Percentiles rank a stretch among this genome's conserved stretches.
Conservation (phyloP, 1,140 invertebrate genomes). For the Aradophagus sp. region DNA sequence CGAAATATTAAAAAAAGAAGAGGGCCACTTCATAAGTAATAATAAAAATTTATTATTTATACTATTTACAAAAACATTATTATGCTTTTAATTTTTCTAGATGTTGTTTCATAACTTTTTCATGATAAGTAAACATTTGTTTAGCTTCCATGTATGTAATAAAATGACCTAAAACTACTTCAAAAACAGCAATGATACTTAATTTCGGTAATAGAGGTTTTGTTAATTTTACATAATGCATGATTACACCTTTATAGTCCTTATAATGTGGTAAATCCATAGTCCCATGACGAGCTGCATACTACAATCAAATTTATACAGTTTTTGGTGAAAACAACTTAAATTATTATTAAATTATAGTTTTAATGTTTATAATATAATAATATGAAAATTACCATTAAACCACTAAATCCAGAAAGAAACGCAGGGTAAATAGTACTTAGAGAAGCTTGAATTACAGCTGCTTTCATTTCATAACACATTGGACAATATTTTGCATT, state of each 20-base stretch:
- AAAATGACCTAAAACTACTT: constrained; percentile 62
- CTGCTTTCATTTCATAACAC: constrained; percentile 73
- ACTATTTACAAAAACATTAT: too few relatives aligned
- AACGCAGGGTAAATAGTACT: constrained; percentile 72
- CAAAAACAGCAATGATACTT: constrained; percentile 40
- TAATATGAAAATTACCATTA: constrained; percentile 70
- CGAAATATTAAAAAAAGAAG: too few relatives aligned
- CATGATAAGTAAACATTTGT: constrained; percentile 18
- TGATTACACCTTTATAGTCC: constrained; percentile 66
- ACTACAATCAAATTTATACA: constrained; percentile 58
- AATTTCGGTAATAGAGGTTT: constrained; percentile 63
- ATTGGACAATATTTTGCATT: constrained; percentile 68
- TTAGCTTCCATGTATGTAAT: constrained; percentile 70
- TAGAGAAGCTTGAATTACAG: constrained; percentile 60
- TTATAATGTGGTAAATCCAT: constrained; percentile 69
- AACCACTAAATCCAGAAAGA: constrained; percentile 67
- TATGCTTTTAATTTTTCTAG: background rate
- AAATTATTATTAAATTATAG: too few relatives aligned
- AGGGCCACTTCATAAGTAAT: too few relatives aligned
- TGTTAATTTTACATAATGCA: constrained; percentile 64
- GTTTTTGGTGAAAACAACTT: too few relatives aligned
- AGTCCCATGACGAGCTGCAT: constrained; percentile 69
- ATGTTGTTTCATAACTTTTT: constrained; percentile 10
- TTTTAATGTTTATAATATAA: background rate
- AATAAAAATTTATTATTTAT: too few relatives aligned